Evolutionary conservation across 2,888 invertebrate genomes (phyloP).

Genomic region (Thereva unica): DNA sequence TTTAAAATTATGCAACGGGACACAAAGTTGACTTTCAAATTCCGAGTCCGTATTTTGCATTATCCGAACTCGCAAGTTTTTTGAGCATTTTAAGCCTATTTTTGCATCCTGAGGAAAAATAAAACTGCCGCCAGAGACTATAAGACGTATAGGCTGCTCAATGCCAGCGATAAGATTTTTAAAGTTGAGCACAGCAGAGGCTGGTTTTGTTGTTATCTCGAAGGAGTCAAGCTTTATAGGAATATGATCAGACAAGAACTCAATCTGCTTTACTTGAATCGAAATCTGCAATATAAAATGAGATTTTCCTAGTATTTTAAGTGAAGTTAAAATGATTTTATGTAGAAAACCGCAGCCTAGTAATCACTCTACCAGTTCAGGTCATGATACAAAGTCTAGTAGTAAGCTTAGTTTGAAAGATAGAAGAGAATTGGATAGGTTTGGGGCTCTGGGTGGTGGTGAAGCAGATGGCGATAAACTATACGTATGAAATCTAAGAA

Average conservation of each 20-base stretch:
- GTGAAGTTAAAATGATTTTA: no score
- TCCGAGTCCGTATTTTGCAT: constrained; percentile 22
- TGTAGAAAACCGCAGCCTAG: no score
- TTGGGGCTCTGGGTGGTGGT: no score
- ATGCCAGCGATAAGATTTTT: constrained; percentile 81
- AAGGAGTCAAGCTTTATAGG: constrained; percentile 55
- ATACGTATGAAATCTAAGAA: no score
- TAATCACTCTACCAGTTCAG: no score
- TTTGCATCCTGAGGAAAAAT: constrained; percentile 68
- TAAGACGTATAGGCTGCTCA: constrained; percentile 75
- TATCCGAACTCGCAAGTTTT: constrained; percentile 55
- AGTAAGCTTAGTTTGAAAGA: no score
- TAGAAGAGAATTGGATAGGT: no score
- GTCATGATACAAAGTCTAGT: no score
- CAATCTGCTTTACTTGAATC: constrained; percentile 64
- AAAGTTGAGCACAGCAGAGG: constrained; percentile 61
- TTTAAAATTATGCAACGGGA: constrained; percentile 63
- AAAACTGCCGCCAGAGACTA: constrained; percentile 78
- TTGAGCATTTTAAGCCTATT: constrained; percentile 54
- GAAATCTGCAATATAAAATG: constrained; percentile 46
- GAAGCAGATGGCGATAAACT: no score
- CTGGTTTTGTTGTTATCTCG: constrained; percentile 60
- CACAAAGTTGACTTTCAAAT: constrained; percentile 57
- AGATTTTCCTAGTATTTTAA: not conserved
- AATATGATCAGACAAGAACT: constrained; percentile 71